Percentiles rank a stretch among this genome's conserved stretches.
Evolutionary conservation across 2,888 invertebrate species (phyloP).

Genomic region (Thymelicus sylvestris): DNA sequence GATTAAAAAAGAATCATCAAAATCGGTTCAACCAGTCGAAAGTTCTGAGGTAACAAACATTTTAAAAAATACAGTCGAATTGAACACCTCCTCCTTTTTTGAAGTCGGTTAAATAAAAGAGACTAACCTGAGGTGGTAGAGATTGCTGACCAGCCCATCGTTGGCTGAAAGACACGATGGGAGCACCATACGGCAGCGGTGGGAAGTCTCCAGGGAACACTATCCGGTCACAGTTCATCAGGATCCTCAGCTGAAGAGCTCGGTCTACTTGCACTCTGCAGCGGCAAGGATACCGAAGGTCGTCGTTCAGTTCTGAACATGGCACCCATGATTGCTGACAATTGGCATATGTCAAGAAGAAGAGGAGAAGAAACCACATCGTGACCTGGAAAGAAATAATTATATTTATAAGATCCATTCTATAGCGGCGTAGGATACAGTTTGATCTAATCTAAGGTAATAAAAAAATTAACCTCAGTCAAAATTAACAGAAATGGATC

Average conservation of each 20-base stretch:
- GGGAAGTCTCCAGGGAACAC: conserved; percentile 93
- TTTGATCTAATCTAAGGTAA: no score
- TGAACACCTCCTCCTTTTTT: no score
- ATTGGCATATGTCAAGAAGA: conserved; percentile 58
- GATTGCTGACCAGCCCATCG: conserved; percentile 92
- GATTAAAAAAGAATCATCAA: no score
- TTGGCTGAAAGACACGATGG: conserved; percentile 92
- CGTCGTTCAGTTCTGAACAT: conserved; percentile 90
- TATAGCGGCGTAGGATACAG: neutral
- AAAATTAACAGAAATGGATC: no score
- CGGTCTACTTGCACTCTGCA: conserved; percentile 81
- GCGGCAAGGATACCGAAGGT: conserved; percentile 90
- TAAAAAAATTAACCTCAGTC: no score
- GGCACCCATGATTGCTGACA: conserved; percentile 86
- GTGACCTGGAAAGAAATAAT: conserved; percentile 52
- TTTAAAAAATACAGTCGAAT: no score
- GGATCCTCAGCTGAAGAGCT: conserved; percentile 79
- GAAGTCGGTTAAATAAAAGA: no score
- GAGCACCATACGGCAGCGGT: conserved; percentile 90
- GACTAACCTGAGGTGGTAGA: conserved; percentile 88
- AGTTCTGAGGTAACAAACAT: no score
- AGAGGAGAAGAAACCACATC: conserved; percentile 69
- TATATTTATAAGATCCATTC: neutral
- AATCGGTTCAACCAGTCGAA: no score
- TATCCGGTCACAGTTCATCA: conserved; percentile 93